phyloP scores from a whole-genome alignment of 92 coral and sea anemone genomes.

The Heliopora coerulea region DNA sequence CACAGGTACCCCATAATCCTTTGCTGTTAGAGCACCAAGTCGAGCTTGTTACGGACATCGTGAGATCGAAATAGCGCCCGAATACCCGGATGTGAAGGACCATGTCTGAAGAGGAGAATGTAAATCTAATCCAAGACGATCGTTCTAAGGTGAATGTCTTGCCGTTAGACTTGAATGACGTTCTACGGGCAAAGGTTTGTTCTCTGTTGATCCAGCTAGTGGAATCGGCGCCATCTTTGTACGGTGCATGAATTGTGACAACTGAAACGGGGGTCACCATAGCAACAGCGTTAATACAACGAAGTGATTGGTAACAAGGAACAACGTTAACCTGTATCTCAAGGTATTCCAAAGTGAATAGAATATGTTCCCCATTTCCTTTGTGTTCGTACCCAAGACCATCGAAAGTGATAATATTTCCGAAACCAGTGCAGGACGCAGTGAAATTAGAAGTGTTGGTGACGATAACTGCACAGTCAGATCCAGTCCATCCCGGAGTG shows the following conservation, averaged over 20 bases:
- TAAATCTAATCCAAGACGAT: slow-evolving; percentile 60
- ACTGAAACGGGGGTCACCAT: slow-evolving; percentile 51
- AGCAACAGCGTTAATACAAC: slow-evolving; percentile 86
- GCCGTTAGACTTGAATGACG: slow-evolving; percentile 56
- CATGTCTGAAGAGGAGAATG: slow-evolving; percentile 54
- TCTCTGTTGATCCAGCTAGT: slow-evolving; percentile 56
- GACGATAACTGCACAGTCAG: slow-evolving; percentile 72
- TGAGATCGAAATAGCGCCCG: slow-evolving; percentile 81
- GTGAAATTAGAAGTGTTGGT: slow-evolving; percentile 64
- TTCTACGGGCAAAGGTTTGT: slow-evolving; percentile 43
- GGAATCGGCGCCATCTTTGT: slow-evolving; percentile 58
- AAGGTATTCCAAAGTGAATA: slow-evolving; percentile 51
- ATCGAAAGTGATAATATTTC: slow-evolving; percentile 65
- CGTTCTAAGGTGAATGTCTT: slow-evolving; percentile 61
- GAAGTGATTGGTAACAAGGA: slow-evolving; percentile 68
- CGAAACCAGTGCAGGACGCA: slow-evolving; percentile 72
- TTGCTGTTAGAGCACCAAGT: slow-evolving; percentile 60
- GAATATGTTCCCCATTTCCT: slow-evolving; percentile 79
- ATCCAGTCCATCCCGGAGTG: slow-evolving; percentile 79
- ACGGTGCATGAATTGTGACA: slow-evolving; percentile 70
- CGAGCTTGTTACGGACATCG: slow-evolving; percentile 55
- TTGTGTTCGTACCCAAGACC: slow-evolving; percentile 69
- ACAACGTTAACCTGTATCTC: slow-evolving; percentile 75
- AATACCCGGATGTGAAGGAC: slow-evolving; percentile 67
- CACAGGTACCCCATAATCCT: slow-evolving; percentile 93